Percentiles rank a stretch among this genome's conserved stretches.
These are phyloP conservation scores for Stenodera caucasica DNA, from an alignment of 2,888 invertebrate genomes.

Conservation along the genomic window DNA sequence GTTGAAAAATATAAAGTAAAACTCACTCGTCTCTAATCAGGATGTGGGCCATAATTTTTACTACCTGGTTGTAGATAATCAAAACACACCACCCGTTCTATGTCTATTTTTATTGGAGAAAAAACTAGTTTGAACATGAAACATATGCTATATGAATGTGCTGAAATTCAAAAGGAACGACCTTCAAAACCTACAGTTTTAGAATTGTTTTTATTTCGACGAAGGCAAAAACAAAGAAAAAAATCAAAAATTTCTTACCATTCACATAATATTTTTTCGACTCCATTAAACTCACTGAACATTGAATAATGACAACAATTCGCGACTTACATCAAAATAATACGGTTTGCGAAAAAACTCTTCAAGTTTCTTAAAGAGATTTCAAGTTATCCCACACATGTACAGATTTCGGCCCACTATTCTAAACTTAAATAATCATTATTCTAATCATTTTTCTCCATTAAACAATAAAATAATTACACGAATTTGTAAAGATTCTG, in stretches of 20 bases:
- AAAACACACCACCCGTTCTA: not conserved
- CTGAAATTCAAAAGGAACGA: not conserved
- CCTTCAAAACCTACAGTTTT: not conserved
- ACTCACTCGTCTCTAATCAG: not conserved
- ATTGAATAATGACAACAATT: not conserved
- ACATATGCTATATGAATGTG: not conserved
- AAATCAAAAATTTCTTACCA: not conserved
- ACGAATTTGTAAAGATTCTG: slow-evolving; percentile 4
- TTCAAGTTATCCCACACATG: slow-evolving; percentile 4
- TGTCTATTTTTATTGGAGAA: not conserved
- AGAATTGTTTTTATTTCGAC: not conserved
- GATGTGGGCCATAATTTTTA: slow-evolving; percentile 6
- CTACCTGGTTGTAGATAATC: slow-evolving; percentile 1
- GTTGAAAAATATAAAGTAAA: slow-evolving; percentile 4
- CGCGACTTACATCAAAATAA: not conserved
- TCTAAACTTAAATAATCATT: not conserved
- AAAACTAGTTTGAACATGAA: not conserved
- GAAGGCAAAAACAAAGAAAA: not conserved
- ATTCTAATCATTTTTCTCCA: no score
- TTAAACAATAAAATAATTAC: not conserved
- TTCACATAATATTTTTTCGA: not conserved
- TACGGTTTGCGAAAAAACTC: not conserved
- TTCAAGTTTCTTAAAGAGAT: not conserved
- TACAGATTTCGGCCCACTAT: slow-evolving; percentile 6
- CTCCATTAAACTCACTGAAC: slow-evolving; percentile 1